Conservation (phyloP, 2,797 vertebrate species). For the Gadopsis marmoratus region DNA sequence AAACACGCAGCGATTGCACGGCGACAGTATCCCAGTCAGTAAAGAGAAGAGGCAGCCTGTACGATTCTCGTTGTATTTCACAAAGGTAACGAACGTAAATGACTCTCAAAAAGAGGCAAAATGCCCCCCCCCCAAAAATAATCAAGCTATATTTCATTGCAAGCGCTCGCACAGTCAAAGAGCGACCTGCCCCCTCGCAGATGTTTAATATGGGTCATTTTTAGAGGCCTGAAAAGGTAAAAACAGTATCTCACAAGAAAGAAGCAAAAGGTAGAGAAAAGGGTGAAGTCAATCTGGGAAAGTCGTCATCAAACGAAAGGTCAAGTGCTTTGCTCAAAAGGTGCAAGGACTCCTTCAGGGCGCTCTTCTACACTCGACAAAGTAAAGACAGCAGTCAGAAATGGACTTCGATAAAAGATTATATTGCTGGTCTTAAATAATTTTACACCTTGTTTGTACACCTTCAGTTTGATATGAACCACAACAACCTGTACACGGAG, state of each 20-base stretch:
- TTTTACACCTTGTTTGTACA: conserved; percentile 58
- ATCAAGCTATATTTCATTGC: background rate
- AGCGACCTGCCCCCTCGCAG: background rate
- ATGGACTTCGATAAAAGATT: conserved; percentile 70
- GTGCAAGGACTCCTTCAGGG: background rate
- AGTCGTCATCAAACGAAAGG: background rate
- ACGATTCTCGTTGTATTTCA: background rate
- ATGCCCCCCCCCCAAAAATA: background rate
- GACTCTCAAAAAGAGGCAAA: background rate
- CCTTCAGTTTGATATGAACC: conserved; percentile 72
- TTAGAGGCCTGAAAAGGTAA: background rate
- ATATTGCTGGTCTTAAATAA: conserved; percentile 85
- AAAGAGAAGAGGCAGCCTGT: background rate
- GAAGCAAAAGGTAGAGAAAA: background rate
- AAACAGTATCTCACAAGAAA: background rate
- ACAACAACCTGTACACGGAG: conserved; percentile 71
- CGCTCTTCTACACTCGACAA: background rate
- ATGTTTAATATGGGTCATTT: background rate
- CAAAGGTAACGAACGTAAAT: background rate
- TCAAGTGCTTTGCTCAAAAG: background rate
- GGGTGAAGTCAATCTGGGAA: background rate
- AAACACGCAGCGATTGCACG: background rate
- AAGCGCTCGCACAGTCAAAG: background rate
- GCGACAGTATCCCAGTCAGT: background rate
- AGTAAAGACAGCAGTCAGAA: conserved; percentile 53